Conservation (phyloP, 2,888 invertebrate species). For the Escarpia spicata region DNA sequence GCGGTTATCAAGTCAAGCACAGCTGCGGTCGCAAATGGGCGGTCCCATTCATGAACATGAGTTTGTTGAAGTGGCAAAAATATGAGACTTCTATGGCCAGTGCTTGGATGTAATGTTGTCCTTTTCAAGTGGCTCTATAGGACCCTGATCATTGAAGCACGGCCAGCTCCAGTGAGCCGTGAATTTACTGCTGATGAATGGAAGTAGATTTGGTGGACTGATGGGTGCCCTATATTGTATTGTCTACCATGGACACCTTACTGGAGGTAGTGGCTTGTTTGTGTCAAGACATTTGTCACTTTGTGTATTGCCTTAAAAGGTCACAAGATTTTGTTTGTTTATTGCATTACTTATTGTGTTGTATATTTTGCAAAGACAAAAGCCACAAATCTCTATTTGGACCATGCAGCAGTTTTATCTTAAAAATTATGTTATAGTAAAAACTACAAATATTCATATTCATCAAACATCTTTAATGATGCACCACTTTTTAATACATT, state of each 20-base stretch:
- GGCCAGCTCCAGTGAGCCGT: slow-evolving; percentile 1
- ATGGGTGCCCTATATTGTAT: slow-evolving; percentile 9
- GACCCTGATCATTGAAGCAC: neutral
- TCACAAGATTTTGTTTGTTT: neutral
- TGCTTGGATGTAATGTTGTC: neutral
- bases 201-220: neutral
- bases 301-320: neutral
- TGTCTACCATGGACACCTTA: neutral
- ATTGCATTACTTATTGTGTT: neutral
- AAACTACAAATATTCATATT: too few relatives aligned
- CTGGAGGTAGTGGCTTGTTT: neutral
- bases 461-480: too few relatives aligned
- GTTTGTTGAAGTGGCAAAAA: slow-evolving; percentile 16
- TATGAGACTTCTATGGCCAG: neutral
- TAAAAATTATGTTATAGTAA: too few relatives aligned
- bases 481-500: too few relatives aligned
- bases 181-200: neutral
- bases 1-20: neutral
- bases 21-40: neutral
- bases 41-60: neutral
- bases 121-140: neutral
- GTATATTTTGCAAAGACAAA: too few relatives aligned
- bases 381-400: too few relatives aligned
- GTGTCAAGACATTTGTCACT: neutral
- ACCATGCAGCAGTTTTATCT: too few relatives aligned